These are phyloP conservation scores for Psilanteris sp. DNA, from an alignment of 1,140 invertebrate species.

Conservation along the genomic window DNA sequence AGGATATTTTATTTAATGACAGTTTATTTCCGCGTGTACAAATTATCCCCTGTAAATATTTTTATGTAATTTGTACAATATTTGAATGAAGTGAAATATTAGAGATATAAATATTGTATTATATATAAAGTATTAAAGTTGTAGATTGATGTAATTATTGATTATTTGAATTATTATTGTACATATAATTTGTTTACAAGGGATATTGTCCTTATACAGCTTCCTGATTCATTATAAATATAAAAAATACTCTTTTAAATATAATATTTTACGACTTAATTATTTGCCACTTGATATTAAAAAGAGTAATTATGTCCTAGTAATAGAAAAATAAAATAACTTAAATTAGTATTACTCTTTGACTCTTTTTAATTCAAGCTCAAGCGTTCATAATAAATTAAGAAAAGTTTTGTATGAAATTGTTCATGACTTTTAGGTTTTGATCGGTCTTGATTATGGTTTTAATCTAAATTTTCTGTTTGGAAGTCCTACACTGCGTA, in stretches of 20 bases:
- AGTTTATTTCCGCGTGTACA: background rate
- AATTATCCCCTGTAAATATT: slow-evolving; percentile 12
- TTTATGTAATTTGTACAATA: background rate
- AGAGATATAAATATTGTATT: too few relatives aligned
- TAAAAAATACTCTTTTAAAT: slow-evolving; percentile 52
- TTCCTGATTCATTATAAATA: slow-evolving; percentile 31
- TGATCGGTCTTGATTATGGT: slow-evolving; percentile 12
- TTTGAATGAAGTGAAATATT: too few relatives aligned
- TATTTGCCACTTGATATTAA: slow-evolving; percentile 45
- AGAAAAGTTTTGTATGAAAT: slow-evolving; percentile 48
- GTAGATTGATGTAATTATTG: too few relatives aligned
- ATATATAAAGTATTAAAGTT: too few relatives aligned
- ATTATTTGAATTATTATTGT: too few relatives aligned
- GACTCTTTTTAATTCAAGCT: slow-evolving; percentile 56
- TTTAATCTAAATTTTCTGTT: too few relatives aligned
- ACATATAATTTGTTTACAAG: too few relatives aligned
- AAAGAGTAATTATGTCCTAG: slow-evolving; percentile 39
- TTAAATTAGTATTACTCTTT: slow-evolving; percentile 8
- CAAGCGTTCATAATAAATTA: slow-evolving; percentile 47
- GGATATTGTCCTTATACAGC: slow-evolving; percentile 29
- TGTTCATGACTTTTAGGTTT: slow-evolving; percentile 39
- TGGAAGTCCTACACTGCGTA: too few relatives aligned
- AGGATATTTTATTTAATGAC: too few relatives aligned
- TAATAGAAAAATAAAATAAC: slow-evolving; percentile 25
- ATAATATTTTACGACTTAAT: slow-evolving; percentile 44